Percentiles rank a stretch among this genome's conserved stretches.
Evolutionary conservation across 1,140 invertebrate genomes (phyloP).

Genomic region (Chironomus tepperi): DNA sequence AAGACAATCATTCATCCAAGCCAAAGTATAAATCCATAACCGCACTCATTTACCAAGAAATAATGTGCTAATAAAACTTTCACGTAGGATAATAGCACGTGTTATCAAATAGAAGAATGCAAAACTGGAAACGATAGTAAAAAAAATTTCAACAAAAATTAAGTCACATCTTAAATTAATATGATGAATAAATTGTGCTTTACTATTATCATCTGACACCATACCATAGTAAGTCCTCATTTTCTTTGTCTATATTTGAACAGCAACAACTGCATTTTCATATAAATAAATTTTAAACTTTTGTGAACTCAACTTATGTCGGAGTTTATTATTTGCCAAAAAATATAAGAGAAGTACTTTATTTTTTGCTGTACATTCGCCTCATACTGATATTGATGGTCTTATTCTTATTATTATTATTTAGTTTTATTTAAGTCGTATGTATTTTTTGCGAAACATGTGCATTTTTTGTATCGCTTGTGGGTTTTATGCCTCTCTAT

Average conservation of each 20-base stretch:
- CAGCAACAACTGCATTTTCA: not conserved
- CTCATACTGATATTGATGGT: not conserved
- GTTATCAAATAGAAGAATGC: no score
- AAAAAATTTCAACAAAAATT: no score
- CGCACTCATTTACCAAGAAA: no score
- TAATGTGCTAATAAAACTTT: no score
- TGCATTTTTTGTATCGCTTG: constrained; percentile 11
- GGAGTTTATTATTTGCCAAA: constrained; percentile 18
- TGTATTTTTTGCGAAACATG: constrained; percentile 3
- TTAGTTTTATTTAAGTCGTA: not conserved
- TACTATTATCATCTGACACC: no score
- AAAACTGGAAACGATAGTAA: no score
- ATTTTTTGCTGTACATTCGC: not conserved
- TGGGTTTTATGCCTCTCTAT: not conserved
- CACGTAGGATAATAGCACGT: no score
- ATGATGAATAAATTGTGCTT: no score
- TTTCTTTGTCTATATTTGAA: not conserved
- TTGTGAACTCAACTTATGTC: not conserved
- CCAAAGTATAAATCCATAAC: no score
- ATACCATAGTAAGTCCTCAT: not conserved
- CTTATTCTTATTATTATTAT: not conserved
- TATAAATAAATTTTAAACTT: not conserved
- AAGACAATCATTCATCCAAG: no score
- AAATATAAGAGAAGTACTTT: not conserved
- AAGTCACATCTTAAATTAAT: no score